A percentile compares a stretch with the other conserved stretches of the same genome.
phyloP scores from a whole-genome alignment of 1,140 invertebrate genomes.

The Linepithema humile region DNA sequence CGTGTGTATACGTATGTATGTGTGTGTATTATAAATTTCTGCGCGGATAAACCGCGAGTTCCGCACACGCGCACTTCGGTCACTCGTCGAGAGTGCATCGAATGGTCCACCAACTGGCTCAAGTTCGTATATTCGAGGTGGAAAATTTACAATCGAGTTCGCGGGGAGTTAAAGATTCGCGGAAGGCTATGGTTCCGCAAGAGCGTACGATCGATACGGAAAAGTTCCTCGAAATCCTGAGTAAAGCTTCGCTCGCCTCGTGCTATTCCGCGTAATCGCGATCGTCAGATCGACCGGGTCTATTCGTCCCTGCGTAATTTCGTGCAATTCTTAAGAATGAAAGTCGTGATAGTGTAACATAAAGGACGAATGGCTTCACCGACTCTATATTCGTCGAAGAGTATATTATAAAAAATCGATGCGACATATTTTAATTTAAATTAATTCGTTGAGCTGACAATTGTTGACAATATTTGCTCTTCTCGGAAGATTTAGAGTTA shows the following conservation, averaged over 20 bases:
- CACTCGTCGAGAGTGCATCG: conserved; percentile 23
- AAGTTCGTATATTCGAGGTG: conserved; percentile 10
- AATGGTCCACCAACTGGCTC: conserved; percentile 10
- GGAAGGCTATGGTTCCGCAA: conserved; percentile 25
- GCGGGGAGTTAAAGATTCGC: conserved; percentile 31
- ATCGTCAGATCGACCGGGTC: conserved; percentile 4
- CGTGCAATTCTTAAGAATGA: background rate
- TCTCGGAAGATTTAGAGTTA: conserved; percentile 4
- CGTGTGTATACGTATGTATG: background rate
- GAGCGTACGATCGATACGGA: conserved; percentile 32
- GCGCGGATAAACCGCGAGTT: conserved; percentile 41
- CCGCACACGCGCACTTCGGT: conserved; percentile 33
- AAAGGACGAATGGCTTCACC: no score
- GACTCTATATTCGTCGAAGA: background rate
- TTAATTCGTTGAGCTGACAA: no score
- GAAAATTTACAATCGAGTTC: conserved; percentile 51
- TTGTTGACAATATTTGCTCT: background rate
- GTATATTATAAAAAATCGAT: background rate
- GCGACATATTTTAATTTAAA: no score
- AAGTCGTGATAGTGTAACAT: conserved; percentile 2
- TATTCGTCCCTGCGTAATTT: conserved; percentile 12
- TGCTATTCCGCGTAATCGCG: conserved; percentile 36
- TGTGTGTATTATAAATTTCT: conserved; percentile 37
- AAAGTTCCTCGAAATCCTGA: conserved; percentile 46
- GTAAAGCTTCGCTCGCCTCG: conserved; percentile 22